Evolutionary conservation across 2,797 vertebrate genomes (phyloP).

Genomic region (Notamacropus eugenii): DNA sequence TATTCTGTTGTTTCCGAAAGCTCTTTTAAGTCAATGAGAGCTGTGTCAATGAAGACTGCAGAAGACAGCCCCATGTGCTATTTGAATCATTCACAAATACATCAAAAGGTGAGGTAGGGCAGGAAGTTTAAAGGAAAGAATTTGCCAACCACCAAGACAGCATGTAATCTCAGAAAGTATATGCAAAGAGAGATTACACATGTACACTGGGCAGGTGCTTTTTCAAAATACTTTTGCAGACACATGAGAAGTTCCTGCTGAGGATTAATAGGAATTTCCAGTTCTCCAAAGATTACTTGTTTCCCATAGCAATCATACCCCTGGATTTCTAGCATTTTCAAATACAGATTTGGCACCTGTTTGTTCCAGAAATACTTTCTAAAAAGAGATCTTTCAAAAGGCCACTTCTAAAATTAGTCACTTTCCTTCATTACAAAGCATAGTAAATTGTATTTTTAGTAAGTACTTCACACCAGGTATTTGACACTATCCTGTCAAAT

Average conservation of each 20-base stretch:
- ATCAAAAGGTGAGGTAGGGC: conserved; percentile 61
- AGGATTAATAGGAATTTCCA: conserved; percentile 60
- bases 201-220: conserved; percentile 33
- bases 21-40: conserved; percentile 55
- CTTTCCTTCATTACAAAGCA: conserved; percentile 71
- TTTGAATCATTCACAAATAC: background rate
- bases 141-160: fast-evolving
- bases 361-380: conserved; percentile 70
- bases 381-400: conserved; percentile 79
- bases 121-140: conserved; percentile 58
- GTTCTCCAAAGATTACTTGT: conserved; percentile 66
- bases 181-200: conserved; percentile 17
- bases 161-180: conserved; percentile 34
- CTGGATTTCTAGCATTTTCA: conserved; percentile 58
- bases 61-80: background rate
- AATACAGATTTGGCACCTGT: conserved; percentile 70
- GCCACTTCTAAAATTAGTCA: conserved; percentile 80
- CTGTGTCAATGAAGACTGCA: conserved; percentile 14
- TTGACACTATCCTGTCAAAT: conserved; percentile 55
- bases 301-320: conserved; percentile 48
- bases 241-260: conserved; percentile 21
- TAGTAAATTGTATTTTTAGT: conserved; percentile 83
- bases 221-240: conserved; percentile 51
- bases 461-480: conserved; percentile 73
- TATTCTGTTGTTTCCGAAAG: background rate